These are phyloP conservation scores for Actinernus sp. DNA, from an alignment of 92 coral and sea anemone species.

Conservation along the genomic window DNA sequence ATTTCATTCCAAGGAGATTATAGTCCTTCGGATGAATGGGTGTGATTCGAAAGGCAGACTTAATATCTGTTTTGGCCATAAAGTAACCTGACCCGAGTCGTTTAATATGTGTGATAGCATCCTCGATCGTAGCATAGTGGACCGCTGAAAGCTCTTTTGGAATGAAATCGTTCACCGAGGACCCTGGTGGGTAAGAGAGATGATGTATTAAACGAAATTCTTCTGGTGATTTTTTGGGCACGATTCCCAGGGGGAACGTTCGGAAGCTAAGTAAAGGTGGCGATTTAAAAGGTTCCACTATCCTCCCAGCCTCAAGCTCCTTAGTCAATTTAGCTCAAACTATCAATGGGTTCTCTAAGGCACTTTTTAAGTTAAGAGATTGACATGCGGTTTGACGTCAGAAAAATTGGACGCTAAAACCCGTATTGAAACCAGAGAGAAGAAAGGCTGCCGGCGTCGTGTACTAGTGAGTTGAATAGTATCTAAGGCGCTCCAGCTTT, in stretches of 20 bases:
- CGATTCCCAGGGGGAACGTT: slow-evolving; percentile 2
- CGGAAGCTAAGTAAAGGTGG: slow-evolving; percentile 7
- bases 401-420: slow-evolving; percentile 10
- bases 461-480: background rate
- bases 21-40: slow-evolving; percentile 31
- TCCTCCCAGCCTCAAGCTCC: slow-evolving; percentile 18
- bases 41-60: slow-evolving; percentile 37
- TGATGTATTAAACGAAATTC: background rate
- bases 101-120: slow-evolving; percentile 1
- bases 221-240: slow-evolving; percentile 10
- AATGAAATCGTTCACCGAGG: slow-evolving; percentile 20
- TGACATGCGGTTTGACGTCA: background rate
- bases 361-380: slow-evolving; percentile 16
- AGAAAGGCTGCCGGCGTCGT: background rate
- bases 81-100: slow-evolving; percentile 32
- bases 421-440: slow-evolving; percentile 2
- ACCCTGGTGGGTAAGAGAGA: slow-evolving; percentile 1
- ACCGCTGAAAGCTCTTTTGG: too few relatives aligned
- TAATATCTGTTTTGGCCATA: slow-evolving; percentile 49
- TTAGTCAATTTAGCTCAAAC: background rate
- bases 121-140: slow-evolving; percentile 6
- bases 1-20: slow-evolving; percentile 31
- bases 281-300: slow-evolving; percentile 7
- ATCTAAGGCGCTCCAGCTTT: slow-evolving; percentile 16
- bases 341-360: background rate